These are phyloP conservation scores for Diarsia mendica DNA, from an alignment of 2,888 invertebrate species.

Conservation along the genomic window DNA sequence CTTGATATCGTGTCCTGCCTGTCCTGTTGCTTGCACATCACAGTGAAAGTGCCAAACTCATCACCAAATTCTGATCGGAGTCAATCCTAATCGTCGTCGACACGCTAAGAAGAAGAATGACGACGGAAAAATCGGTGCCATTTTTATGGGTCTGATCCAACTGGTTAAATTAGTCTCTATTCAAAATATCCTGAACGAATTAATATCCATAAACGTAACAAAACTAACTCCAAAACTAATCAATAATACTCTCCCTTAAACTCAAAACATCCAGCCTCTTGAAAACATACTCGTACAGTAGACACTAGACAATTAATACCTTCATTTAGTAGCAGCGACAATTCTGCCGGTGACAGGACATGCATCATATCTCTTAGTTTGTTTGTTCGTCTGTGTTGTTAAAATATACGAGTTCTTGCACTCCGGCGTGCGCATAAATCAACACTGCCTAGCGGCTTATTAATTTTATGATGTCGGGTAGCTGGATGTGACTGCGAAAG, in stretches of 20 bases:
- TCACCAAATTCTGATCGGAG: no score
- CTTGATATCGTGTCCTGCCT: no score
- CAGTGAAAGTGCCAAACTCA: no score
- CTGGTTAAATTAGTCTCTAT: no score
- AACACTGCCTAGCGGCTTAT: slow-evolving; percentile 87
- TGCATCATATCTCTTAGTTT: slow-evolving; percentile 75
- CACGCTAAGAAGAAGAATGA: no score
- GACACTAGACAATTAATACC: slow-evolving; percentile 74
- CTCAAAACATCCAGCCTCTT: slow-evolving; percentile 21
- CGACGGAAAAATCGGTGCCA: no score
- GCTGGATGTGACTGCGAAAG: slow-evolving; percentile 68
- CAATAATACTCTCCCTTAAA: not conserved
- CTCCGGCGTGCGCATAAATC: slow-evolving; percentile 85
- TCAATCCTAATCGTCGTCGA: no score
- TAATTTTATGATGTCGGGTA: slow-evolving; percentile 80
- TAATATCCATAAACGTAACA: no score
- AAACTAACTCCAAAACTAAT: not conserved
- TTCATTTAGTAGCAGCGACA: slow-evolving; percentile 76
- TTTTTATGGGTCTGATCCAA: no score
- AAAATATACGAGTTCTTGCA: slow-evolving; percentile 84
- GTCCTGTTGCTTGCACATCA: no score
- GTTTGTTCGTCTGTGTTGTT: slow-evolving; percentile 79
- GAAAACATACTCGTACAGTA: slow-evolving; percentile 35
- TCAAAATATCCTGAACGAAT: no score
- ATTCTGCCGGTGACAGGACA: slow-evolving; percentile 75